Conservation (phyloP, 64 coral and sea anemone species). For the Montipora sp. region DNA sequence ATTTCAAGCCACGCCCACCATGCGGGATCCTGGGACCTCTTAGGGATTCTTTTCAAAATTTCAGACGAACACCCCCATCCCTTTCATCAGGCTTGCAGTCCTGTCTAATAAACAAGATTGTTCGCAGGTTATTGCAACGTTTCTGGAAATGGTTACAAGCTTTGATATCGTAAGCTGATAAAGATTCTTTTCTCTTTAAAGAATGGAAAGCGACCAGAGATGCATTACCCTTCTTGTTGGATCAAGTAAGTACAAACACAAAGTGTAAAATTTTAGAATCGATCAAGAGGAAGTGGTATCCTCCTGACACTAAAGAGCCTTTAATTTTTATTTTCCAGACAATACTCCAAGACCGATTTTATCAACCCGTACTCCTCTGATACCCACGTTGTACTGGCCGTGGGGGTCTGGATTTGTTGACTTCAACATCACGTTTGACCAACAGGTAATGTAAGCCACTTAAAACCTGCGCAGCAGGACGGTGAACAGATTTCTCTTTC, state of each 20-base stretch:
- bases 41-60: no score
- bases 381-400: neutral
- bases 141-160: no score
- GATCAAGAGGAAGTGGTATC: neutral
- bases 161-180: neutral
- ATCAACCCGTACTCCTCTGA: neutral
- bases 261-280: neutral
- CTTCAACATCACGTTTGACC: conserved; percentile 30
- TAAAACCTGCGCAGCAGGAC: no score
- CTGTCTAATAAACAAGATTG: no score
- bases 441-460: neutral
- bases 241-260: conserved; percentile 5
- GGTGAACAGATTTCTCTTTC: no score
- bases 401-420: neutral
- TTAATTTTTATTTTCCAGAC: neutral
- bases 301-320: neutral
- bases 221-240: conserved; percentile 62
- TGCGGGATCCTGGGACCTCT: no score
- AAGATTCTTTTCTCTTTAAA: conserved; percentile 16
- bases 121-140: no score
- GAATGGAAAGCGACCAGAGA: conserved; percentile 64
- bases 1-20: no score
- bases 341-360: conserved; percentile 22
- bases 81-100: no score
- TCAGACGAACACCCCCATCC: no score